Base-by-base conservation (phyloP, 2,113 vertebrate species). In the Halcyon malimbica region DNA sequence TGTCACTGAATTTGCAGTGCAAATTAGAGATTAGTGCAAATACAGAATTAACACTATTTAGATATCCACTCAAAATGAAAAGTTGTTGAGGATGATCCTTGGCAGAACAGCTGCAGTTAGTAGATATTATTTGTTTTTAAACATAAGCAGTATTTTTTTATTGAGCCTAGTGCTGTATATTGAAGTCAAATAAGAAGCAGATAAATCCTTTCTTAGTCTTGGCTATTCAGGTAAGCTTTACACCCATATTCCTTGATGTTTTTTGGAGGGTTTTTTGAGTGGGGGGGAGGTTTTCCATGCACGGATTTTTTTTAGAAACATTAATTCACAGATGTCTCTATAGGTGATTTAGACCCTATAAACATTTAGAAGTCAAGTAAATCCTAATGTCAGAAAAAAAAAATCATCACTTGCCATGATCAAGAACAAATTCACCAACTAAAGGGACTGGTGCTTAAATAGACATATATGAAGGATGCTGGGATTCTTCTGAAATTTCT, bases 221-320 rank as follows among this genome's bases (percentile, higher is more conserved):
- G 13, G 16, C 7, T 71, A 18, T 33, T 75, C 60, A 82, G 33
- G 13, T 60, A 64, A 79, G 21, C 5, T 91, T 81, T 13, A 15
- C 11, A 69, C 5, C 3, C 8, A 5, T 67, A 31, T 42, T 57
- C 10, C 19, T 63, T 44, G 3, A 9, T 62, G 28, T 5, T 7
- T 25, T 18, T 44, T 54, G 0, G 0, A 4, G 9, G 5, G 0
- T 2, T 67, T 42, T 44, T 44, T 7, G 17, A 44, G 19, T 5
- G 4, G 3, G 20, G 2, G 2, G 7, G 5, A 46, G 4, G 1
- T 2, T 67, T 84, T 82, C 33, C 19, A 25, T 51, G 16, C 17
- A 28, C 18, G 73, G 29, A 26, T 29, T 76, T 79, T 71, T 56
- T 90, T 86, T 12, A 3, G 20, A 75, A 75, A 75, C 8, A 20